Evolutionary conservation across 2,797 vertebrate genomes (phyloP).

Genomic region (Delichon dasypus): DNA sequence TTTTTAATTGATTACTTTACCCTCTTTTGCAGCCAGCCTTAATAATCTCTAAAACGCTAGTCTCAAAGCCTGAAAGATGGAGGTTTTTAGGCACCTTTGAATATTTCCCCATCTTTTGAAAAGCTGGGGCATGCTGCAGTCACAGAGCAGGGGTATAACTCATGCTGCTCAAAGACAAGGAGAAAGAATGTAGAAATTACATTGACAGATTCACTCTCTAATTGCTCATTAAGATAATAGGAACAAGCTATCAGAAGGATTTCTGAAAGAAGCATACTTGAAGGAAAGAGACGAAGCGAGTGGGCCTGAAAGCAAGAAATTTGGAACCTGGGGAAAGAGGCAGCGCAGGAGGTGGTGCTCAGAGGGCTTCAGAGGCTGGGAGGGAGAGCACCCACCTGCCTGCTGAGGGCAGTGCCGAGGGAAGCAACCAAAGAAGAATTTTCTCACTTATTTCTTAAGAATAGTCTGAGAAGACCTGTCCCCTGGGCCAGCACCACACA

Average conservation of each 20-base stretch:
- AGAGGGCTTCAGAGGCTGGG: neutral
- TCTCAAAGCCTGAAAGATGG: neutral
- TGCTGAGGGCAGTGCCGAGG: neutral
- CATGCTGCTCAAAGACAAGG: neutral
- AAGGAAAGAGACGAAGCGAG: neutral
- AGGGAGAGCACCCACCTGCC: rapidly evolving
- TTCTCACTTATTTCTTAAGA: neutral
- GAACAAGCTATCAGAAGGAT: conserved; percentile 10
- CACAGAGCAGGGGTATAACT: neutral
- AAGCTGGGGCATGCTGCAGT: neutral
- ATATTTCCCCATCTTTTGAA: neutral
- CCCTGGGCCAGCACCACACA: rapidly evolving
- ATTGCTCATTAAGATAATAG: conserved; percentile 35
- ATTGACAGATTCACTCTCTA: neutral
- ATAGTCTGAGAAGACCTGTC: neutral
- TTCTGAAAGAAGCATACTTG: conserved; percentile 1
- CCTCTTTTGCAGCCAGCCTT: neutral
- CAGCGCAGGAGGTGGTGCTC: rapidly evolving
- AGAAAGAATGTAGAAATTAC: conserved; percentile 1
- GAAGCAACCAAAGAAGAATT: neutral
- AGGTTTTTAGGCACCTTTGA: neutral
- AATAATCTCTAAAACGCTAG: neutral
- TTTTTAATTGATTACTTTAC: neutral
- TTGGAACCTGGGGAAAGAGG: neutral
- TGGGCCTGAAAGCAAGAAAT: neutral